These are phyloP conservation scores for Lithobates pipiens DNA, from an alignment of 2,797 vertebrate genomes.

Conservation along the genomic window DNA sequence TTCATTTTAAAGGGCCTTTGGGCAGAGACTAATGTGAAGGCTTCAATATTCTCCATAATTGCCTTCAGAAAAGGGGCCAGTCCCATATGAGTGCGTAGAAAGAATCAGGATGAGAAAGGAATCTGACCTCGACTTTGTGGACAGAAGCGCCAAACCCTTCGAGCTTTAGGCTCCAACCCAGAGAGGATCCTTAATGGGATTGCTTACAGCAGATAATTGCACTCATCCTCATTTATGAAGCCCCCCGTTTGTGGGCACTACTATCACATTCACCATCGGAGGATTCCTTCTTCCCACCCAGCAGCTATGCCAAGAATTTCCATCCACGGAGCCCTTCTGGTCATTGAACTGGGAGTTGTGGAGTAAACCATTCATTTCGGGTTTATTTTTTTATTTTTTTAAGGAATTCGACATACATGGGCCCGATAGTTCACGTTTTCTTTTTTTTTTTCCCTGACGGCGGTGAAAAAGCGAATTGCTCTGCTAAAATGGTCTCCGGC, in stretches of 20 bases:
- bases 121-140: not conserved
- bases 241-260: not conserved
- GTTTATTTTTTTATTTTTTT: not conserved
- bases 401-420: not conserved
- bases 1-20: not conserved
- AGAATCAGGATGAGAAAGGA: not conserved
- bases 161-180: too few species aligned
- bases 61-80: too few species aligned
- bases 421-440: not conserved
- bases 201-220: too few species aligned
- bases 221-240: not conserved
- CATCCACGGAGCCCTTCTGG: not conserved
- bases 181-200: too few species aligned
- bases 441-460: not conserved
- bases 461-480: not conserved
- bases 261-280: not conserved
- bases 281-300: not conserved
- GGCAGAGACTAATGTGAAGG: not conserved
- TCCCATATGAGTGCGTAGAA: not conserved
- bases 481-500: not conserved
- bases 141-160: too few species aligned
- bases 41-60: not conserved
- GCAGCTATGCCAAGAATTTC: conserved; percentile 7
- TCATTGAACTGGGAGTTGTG: conserved; percentile 18
- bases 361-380: not conserved